These are phyloP conservation scores for Smutsia gigantea DNA, from an alignment of 2,797 vertebrate species.

Conservation along the genomic window DNA sequence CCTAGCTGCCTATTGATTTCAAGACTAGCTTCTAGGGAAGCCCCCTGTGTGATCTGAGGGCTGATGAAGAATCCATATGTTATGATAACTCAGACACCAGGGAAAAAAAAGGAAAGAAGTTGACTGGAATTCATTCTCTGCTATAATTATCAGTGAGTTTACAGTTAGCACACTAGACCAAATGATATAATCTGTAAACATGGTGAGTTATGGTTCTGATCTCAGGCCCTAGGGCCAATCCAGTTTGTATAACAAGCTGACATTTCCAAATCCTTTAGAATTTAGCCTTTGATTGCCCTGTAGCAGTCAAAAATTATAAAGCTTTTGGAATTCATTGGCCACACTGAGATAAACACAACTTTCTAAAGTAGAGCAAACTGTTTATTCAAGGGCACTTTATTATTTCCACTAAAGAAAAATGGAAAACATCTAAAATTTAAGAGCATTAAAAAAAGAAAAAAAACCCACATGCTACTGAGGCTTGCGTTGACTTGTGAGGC, in stretches of 20 bases:
- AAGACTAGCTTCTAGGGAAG: conserved; percentile 44
- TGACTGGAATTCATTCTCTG: conserved; percentile 59
- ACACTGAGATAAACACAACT: conserved; percentile 75
- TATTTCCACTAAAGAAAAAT: conserved; percentile 78
- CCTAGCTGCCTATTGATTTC: conserved; percentile 55
- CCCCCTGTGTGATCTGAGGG: not conserved
- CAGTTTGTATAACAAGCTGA: conserved; percentile 78
- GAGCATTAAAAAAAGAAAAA: conserved; percentile 62
- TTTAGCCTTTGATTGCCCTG: conserved; percentile 73
- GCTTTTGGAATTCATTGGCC: conserved; percentile 73
- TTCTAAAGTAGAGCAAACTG: conserved; percentile 72
- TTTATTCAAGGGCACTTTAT: conserved; percentile 77
- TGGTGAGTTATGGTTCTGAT: conserved; percentile 69
- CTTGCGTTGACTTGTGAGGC: not conserved
- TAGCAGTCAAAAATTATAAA: conserved; percentile 79
- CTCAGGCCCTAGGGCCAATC: conserved; percentile 67
- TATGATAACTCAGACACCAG: conserved; percentile 58
- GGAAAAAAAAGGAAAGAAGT: conserved; percentile 22
- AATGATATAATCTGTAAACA: conserved; percentile 80
- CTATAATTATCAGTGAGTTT: conserved; percentile 71
- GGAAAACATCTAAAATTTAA: conserved; percentile 63
- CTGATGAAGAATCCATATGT: conserved; percentile 71
- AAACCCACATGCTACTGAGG: not conserved
- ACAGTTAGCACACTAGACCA: conserved; percentile 65
- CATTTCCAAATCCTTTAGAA: conserved; percentile 80